Conservation (phyloP, 2,113 vertebrate species). For the Eulemur rufifrons region DNA sequence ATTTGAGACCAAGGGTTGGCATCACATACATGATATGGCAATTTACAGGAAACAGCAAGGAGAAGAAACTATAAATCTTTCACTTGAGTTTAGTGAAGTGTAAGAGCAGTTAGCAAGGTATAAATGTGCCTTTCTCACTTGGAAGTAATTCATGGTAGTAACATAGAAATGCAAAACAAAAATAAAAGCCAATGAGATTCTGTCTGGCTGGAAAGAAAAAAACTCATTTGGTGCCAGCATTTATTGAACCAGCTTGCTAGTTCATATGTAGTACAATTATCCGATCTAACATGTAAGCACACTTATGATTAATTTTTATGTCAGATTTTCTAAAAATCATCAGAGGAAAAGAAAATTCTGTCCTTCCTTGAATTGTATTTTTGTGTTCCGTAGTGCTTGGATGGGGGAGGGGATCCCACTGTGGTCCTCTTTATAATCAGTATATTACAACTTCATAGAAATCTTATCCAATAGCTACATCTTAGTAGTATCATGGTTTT, state of each 20-base stretch:
- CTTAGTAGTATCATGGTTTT: not conserved
- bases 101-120: conserved; percentile 4
- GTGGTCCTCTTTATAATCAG: not conserved
- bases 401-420: not conserved
- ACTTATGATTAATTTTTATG: conserved; percentile 30
- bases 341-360: conserved; percentile 32
- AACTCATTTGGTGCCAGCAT: conserved; percentile 53
- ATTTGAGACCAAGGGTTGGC: not conserved
- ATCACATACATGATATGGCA: not conserved
- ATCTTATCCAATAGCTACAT: not conserved
- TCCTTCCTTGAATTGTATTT: not conserved
- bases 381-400: not conserved
- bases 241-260: conserved; percentile 27
- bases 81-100: not conserved
- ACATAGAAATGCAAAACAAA: conserved; percentile 58
- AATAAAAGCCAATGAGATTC: conserved; percentile 56
- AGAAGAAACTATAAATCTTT: conserved; percentile 30
- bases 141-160: conserved; percentile 73
- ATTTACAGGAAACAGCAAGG: conserved; percentile 3
- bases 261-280: conserved; percentile 5
- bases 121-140: conserved; percentile 78
- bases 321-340: conserved; percentile 3
- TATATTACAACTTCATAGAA: not conserved
- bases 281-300: conserved; percentile 23
- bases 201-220: conserved; percentile 17